Evolutionary conservation across 2,888 invertebrate genomes (phyloP), one percentile per base, ranked within the genome.

Genomic region (Chouioia cunea): DNA sequence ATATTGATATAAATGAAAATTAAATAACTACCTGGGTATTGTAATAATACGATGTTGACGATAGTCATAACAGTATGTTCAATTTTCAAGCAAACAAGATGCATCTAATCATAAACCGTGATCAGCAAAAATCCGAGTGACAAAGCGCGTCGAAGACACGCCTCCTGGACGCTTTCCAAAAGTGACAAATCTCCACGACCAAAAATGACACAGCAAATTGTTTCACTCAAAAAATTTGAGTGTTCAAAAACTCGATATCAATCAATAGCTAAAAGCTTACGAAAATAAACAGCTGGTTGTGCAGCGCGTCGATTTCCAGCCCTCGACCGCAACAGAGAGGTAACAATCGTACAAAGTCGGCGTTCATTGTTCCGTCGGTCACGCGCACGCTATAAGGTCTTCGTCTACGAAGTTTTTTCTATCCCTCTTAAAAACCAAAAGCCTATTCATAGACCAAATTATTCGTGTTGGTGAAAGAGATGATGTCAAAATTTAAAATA

Each of bases 331-430:
- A 36, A 36, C 4, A 36, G 16, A 46, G 36, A 71, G 78, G 78
- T n/a, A n/a, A n/a, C 80, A 77, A 81, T 80, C 77, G 76, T 76
- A 74, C 78, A 81, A 82, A 82, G 82, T 81, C 79, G 76, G 79
- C 78, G 79, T 77, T 81, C 79, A 81, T 82, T 82, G 80, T 78
- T 46, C 70, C 53, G 70, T 67, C 58, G 22, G 12, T n/a, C 4
- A 20, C n/a, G 15, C 20, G 16, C 4, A 36, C 36, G 36, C 36
- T 36, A 36, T 27, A 27, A 4, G 6, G 2, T 48, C 6, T 14
- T 43, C 47, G 16, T 3, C 43, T 6, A 56, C 59, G 20, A n/a
- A 14, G n/a, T n/a, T n/a, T n/a, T n/a, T n/a, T 2, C 53, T 70
- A 64, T 50, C 59, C 63, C 62, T 47, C 23, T n/a, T 48, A 14